Evolutionary conservation across 2,113 vertebrate species (phyloP), one percentile per base, ranked within the genome.

Genomic region (Cranoglanis bouderius): DNA sequence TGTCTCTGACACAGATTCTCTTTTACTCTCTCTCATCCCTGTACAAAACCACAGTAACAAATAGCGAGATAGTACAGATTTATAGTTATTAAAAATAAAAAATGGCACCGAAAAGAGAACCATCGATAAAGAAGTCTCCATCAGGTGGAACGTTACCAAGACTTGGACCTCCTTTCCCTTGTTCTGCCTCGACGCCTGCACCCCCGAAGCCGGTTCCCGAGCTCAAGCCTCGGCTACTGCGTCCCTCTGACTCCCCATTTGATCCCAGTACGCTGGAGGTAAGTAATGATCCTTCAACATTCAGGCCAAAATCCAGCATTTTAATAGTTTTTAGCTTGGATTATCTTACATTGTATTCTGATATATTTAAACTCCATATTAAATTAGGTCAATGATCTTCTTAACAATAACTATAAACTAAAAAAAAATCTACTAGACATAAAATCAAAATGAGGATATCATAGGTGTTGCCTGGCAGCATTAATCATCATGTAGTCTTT

Each of bases 191-290:
- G 18, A 78, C 93, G 89, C 90, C 93, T 75, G 59, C 89, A 78
- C 85, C 91, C 46, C 93, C 94, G 32, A 95, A 95, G 91, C 63
- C 85, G 0, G 55, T 88, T 82, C 94, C 88, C 7, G 95, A 95
- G 89, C 91, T 93, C 89, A 96, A 94, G 87, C 95, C 95, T 0
- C 92, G 95, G 89, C 95, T 95, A 91, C 92, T 95, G 77, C 95
- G 94, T 59, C 94, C 94, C 35, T 95, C 94, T 0, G 95, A 96
- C 86, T 92, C 90, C 55, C 95, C 94, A 0, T 96, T 96, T 92
- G 96, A 96, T 90, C 96, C 95, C 87, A 95, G 92, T 88, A 94
- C 94, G 81, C 90, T 96, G 90, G 95, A 96, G 95, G 96, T 96
- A 90, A 94, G 95, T 93, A 43, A 51, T 7, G 4, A 14, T 9